A percentile compares a stretch with the other conserved stretches of the same genome.
These are phyloP conservation scores for Illadopsis cleaveri DNA, from an alignment of 2,113 vertebrate species.

Conservation along the genomic window DNA sequence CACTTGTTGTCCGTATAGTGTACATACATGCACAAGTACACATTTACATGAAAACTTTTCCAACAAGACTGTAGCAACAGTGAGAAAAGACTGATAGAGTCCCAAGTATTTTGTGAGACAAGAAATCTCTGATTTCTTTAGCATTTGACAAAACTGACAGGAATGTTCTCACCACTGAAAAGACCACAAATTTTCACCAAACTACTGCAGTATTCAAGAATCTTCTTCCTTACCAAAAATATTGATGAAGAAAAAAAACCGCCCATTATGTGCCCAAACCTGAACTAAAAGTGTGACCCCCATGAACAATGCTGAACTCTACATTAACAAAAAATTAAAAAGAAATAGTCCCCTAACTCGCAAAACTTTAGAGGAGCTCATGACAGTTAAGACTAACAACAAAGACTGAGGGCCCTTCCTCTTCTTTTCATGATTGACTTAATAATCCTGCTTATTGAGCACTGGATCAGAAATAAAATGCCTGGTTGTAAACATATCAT, in stretches of 20 bases:
- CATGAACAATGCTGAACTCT: not conserved
- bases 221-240: not conserved
- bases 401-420: not conserved
- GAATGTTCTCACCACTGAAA: not conserved
- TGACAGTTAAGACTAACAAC: not conserved
- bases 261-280: not conserved
- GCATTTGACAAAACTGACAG: not conserved
- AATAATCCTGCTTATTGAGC: not conserved
- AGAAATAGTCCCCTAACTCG: not conserved
- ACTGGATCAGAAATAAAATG: not conserved
- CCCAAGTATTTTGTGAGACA: not conserved
- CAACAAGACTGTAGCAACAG: not conserved
- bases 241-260: not conserved
- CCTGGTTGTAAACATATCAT: not conserved
- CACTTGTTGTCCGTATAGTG: rapidly evolving
- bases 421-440: not conserved
- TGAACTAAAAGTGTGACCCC: not conserved
- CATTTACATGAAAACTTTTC: not conserved
- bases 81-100: not conserved
- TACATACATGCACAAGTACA: not conserved
- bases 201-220: not conserved
- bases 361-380: not conserved
- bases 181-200: not conserved
- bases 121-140: not conserved
- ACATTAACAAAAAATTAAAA: not conserved